A percentile compares a stretch with the other conserved stretches of the same genome.
Conservation (phyloP, 2,888 invertebrate species). For the Lacanobia wlatinum region DNA sequence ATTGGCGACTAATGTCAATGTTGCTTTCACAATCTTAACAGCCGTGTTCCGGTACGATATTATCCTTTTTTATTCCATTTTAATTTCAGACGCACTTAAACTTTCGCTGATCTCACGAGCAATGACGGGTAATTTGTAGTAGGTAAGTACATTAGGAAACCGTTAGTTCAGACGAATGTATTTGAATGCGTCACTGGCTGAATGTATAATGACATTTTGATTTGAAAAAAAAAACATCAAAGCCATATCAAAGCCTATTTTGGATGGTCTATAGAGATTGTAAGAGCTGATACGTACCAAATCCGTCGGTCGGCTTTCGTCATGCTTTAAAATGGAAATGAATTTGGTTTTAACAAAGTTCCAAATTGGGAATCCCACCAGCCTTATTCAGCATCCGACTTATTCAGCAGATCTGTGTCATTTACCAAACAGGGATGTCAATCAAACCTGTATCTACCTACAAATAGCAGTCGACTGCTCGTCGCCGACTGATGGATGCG, state of each 20-base stretch:
- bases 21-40: conserved; percentile 85
- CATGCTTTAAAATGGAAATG: conserved; percentile 26
- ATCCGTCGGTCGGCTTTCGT: conserved; percentile 23
- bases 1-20: conserved; percentile 88
- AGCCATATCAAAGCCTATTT: conserved; percentile 7
- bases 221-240: conserved; percentile 18
- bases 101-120: conserved; percentile 72
- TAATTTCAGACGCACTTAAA: conserved; percentile 74
- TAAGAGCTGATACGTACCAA: conserved; percentile 1
- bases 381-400: conserved; percentile 7
- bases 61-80: conserved; percentile 78
- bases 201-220: conserved; percentile 23
- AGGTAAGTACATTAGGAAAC: conserved; percentile 45
- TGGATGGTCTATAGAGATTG: background rate
- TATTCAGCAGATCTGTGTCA: conserved; percentile 35
- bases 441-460: conserved; percentile 19
- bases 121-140: conserved; percentile 53
- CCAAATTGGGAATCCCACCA: conserved; percentile 24
- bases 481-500: conserved; percentile 34
- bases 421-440: conserved; percentile 31
- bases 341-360: conserved; percentile 17
- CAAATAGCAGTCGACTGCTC: conserved; percentile 21
- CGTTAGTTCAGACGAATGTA: conserved; percentile 41
- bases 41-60: conserved; percentile 78
- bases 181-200: conserved; percentile 22